Conservation (phyloP, 2,113 vertebrate species). For the Amphilophus citrinellus region DNA sequence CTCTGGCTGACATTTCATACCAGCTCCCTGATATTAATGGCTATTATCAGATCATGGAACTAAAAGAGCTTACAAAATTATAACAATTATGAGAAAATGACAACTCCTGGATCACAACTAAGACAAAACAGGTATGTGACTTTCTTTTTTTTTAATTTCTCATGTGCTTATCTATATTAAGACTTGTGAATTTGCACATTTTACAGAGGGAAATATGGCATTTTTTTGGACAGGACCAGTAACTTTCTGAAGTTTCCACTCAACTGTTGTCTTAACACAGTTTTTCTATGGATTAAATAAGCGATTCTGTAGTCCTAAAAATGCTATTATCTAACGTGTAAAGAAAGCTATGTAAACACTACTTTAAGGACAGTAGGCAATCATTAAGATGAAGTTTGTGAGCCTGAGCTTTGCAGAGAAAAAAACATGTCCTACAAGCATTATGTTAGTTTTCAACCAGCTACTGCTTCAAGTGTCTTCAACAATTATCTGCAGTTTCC, state of each 20-base stretch:
- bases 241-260: background rate
- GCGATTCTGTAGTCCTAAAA: too few species aligned
- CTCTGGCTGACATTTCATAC: constrained; percentile 49
- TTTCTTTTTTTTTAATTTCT: background rate
- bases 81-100: background rate
- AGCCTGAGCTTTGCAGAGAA: background rate
- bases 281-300: too few species aligned
- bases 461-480: constrained; percentile 1
- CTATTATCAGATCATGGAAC: constrained; percentile 43
- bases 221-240: background rate
- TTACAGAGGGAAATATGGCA: background rate
- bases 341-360: background rate
- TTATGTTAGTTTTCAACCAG: background rate
- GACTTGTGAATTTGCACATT: background rate
- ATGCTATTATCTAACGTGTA: background rate
- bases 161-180: background rate
- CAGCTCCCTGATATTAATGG: constrained; percentile 34
- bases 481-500: constrained; percentile 41
- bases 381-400: background rate
- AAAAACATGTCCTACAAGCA: background rate
- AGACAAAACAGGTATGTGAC: background rate
- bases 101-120: background rate
- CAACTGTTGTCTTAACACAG: too few species aligned
- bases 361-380: background rate
- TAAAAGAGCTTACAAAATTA: constrained; percentile 7